phyloP scores from a whole-genome alignment of 2,888 invertebrate genomes.

The Glyphotaelius pellucidus region DNA sequence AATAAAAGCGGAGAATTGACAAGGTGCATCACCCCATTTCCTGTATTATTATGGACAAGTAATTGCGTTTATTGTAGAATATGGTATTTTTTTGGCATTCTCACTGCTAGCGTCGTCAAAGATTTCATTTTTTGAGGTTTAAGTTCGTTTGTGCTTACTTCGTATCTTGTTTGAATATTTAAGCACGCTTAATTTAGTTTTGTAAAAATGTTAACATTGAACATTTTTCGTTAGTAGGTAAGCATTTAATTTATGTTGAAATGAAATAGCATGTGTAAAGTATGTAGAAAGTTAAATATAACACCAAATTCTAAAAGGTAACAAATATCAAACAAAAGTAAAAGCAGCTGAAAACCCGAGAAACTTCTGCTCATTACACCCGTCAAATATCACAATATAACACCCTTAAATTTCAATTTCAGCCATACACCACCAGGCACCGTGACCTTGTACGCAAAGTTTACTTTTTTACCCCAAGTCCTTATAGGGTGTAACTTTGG shows the following conservation, averaged over 20 bases:
- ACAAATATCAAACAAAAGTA: neutral
- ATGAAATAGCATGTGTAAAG: neutral
- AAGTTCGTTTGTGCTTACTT: no score
- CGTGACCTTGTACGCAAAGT: conserved; percentile 25
- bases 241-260: neutral
- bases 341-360: neutral
- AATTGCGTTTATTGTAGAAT: no score
- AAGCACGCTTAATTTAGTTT: neutral
- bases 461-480: neutral
- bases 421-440: neutral
- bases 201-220: neutral
- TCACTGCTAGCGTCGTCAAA: no score
- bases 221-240: neutral
- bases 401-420: conserved; percentile 43
- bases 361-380: neutral
- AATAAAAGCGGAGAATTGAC: no score
- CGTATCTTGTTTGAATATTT: neutral
- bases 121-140: no score
- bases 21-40: no score
- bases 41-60: no score
- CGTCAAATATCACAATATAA: conserved; percentile 29
- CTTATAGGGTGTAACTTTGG: neutral
- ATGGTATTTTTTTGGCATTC: no score
- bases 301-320: neutral
- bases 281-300: neutral